Percentiles rank a stretch among this genome's conserved stretches.
phyloP scores from a whole-genome alignment of 2,888 invertebrate species.

The Cryptocheilus praepositus region DNA sequence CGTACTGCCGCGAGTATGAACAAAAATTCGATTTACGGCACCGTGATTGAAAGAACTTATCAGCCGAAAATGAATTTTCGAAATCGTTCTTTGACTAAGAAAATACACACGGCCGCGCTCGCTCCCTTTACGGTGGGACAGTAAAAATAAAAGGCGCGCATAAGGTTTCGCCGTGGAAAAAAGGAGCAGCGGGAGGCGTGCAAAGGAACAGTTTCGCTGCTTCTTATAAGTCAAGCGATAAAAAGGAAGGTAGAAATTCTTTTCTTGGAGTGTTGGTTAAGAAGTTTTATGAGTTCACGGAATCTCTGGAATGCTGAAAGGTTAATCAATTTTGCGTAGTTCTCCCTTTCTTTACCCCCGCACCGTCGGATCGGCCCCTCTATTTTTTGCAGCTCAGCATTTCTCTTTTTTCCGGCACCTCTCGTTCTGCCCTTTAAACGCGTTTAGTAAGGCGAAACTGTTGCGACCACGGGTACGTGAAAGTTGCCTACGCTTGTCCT shows the following conservation, averaged over 20 bases:
- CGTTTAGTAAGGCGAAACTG: conserved; percentile 22
- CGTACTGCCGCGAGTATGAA: too few relatives aligned
- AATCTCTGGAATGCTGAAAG: conserved; percentile 51
- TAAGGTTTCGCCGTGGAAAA: conserved; percentile 16
- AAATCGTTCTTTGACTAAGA: too few relatives aligned
- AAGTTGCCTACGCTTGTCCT: conserved; percentile 38
- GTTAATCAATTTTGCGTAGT: conserved; percentile 61
- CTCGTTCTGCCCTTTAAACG: conserved; percentile 17
- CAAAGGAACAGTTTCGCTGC: conserved; percentile 17
- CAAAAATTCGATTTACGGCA: too few relatives aligned
- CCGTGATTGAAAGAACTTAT: too few relatives aligned
- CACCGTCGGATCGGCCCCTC: not conserved
- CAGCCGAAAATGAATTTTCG: too few relatives aligned
- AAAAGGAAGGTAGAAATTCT: conserved; percentile 46
- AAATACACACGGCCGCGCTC: too few relatives aligned
- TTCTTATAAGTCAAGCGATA: conserved; percentile 38
- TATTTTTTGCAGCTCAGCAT: conserved; percentile 11
- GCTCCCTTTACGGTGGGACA: too few relatives aligned
- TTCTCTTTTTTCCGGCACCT: not conserved
- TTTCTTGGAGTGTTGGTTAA: conserved; percentile 47
- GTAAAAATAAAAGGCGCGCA: too few relatives aligned
- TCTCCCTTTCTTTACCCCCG: conserved; percentile 13
- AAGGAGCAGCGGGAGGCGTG: conserved; percentile 4
- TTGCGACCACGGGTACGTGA: conserved; percentile 30
- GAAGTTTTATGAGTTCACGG: conserved; percentile 59